Percentiles rank a stretch among this genome's conserved stretches.
Conservation (phyloP, 2,888 invertebrate species). For the Heliconius sara region DNA sequence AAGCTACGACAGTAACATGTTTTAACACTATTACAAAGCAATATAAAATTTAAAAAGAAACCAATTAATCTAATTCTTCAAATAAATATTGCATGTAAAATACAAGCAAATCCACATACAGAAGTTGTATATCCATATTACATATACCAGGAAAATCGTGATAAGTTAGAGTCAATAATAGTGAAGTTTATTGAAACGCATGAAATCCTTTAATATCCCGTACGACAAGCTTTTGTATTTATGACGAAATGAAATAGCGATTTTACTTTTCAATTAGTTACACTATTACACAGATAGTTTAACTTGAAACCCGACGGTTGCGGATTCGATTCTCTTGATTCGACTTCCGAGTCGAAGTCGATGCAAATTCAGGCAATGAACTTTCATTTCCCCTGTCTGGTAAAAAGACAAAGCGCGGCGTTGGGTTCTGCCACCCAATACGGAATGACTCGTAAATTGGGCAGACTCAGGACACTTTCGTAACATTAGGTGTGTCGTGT, state of each 20-base stretch:
- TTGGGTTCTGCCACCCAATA: not conserved
- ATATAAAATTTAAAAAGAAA: too few species aligned
- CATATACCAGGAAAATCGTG: not conserved
- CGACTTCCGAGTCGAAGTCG: too few species aligned
- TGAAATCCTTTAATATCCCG: slow-evolving; percentile 21
- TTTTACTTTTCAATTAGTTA: not conserved
- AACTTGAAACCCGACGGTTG: not conserved
- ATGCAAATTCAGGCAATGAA: not conserved
- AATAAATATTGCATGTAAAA: not conserved
- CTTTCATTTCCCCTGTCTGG: not conserved
- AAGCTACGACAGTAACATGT: too few species aligned
- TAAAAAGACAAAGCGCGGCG: too few species aligned
- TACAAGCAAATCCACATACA: not conserved
- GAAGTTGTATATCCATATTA: not conserved
- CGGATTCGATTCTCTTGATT: not conserved
- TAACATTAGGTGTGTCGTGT: too few species aligned
- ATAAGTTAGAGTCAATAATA: slow-evolving; percentile 21
- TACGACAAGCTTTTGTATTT: slow-evolving; percentile 3
- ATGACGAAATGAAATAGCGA: not conserved
- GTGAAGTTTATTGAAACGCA: slow-evolving; percentile 14
- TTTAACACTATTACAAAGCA: too few species aligned
- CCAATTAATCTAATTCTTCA: too few species aligned
- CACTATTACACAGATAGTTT: not conserved
- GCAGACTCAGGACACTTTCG: too few species aligned
- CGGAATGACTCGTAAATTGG: not conserved